A percentile compares a stretch with the other conserved stretches of the same genome.
Evolutionary conservation across 2,113 vertebrate species (phyloP).

Genomic region (Oenanthe melanoleuca): DNA sequence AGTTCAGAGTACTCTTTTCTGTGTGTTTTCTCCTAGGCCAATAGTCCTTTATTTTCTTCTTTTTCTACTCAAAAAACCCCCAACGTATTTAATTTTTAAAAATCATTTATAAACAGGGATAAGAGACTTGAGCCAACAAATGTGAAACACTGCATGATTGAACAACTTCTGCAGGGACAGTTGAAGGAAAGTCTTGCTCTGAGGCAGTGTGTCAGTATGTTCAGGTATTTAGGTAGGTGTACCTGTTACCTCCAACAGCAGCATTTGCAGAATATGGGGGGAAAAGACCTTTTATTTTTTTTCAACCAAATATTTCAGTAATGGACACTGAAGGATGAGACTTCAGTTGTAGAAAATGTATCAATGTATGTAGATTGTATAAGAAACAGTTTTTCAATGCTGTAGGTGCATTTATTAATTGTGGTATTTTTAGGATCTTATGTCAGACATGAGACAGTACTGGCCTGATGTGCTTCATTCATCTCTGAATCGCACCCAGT

Average conservation of each 20-base stretch:
- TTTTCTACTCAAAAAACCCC: rapidly evolving
- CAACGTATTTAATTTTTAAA: not conserved
- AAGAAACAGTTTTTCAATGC: not conserved
- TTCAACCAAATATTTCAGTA: not conserved
- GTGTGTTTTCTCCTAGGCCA: not conserved
- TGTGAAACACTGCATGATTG: not conserved
- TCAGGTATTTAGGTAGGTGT: not conserved
- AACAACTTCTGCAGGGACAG: not conserved
- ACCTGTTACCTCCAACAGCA: not conserved
- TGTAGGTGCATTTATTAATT: not conserved
- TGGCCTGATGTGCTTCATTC: conserved; percentile 80
- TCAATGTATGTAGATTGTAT: not conserved
- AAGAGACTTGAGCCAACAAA: not conserved
- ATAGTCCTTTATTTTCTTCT: not conserved
- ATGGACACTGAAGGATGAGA: not conserved
- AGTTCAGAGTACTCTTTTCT: not conserved
- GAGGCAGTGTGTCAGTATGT: not conserved
- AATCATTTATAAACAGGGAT: not conserved
- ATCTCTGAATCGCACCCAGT: conserved; percentile 55
- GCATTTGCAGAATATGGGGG: not conserved
- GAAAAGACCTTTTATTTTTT: not conserved
- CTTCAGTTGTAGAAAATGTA: not conserved
- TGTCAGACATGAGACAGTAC: conserved; percentile 70
- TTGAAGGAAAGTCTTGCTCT: not conserved
- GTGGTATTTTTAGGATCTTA: conserved; percentile 68